Evolutionary conservation across 2,113 vertebrate genomes (phyloP), one percentile per base, ranked within the genome.

Genomic region (Herpailurus yagouaroundi): DNA sequence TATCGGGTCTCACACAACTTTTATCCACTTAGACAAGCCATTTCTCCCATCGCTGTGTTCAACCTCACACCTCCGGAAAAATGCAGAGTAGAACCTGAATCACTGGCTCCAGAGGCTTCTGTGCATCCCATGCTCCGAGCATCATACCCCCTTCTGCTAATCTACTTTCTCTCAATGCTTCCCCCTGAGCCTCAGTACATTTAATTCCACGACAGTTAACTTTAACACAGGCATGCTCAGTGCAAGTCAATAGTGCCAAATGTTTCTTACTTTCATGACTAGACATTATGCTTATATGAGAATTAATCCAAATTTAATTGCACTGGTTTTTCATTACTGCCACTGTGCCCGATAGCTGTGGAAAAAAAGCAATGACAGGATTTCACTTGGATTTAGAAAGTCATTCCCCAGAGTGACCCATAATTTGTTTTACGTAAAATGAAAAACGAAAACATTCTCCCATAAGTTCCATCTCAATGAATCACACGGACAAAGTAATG

Each of bases 41-140:
- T n/a, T 50, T 63, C 66, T 36, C 27, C 73, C 19, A 18, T 36
- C 5, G 0, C 57, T 15, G 11, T n/a, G 6, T 36, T 84, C 64
- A 48, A 12, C 19, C 38, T 76, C 64, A 64, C 27, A 25, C 18
- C 57, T 23, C 19, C 23, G 8, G 57, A 9, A 23, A 19, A 60
- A 23, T 9, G 57, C 57, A 23, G 21, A 60, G 21, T 21, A 57
- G 48, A 55, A 73, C 66, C 1, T 0, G 64, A 33, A 33, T 27
- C 57, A 15, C n/a, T 77, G 52, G 6, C 14, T 48, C 15, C 38
- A 12, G 31, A 13, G 2, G 4, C 2, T 23, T 85, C 60, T 16
- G 0, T 29, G 16, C 1, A 2, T 0, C 23, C 8, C 15, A 4
- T 12, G 5, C 3, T 25, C 4, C 7, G 25, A 27, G n/a, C 0